Conservation (phyloP, 2,888 invertebrate species). For the Deilephila porcellus region DNA sequence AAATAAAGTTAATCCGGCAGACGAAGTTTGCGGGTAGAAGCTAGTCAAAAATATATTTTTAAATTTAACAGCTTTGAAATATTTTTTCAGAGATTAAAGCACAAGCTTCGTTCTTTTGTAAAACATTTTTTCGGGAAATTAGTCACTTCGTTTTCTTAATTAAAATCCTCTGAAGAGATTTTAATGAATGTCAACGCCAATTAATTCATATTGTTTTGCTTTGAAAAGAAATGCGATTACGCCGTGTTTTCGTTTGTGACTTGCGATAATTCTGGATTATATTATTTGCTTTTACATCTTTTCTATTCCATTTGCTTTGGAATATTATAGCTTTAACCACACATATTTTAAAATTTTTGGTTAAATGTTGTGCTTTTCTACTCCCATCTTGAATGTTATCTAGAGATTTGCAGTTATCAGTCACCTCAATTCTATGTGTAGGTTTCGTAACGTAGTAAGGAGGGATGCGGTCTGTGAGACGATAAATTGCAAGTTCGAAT, state of each 20-base stretch:
- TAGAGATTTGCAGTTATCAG: too few relatives aligned
- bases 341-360: too few relatives aligned
- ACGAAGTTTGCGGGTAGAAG: too few relatives aligned
- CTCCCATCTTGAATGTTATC: too few relatives aligned
- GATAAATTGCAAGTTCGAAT: too few relatives aligned
- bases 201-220: not conserved
- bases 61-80: not conserved
- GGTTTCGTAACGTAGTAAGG: too few relatives aligned
- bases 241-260: not conserved
- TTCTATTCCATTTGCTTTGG: too few relatives aligned
- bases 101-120: not conserved
- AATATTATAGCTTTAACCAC: too few relatives aligned
- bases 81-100: not conserved
- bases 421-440: too few relatives aligned
- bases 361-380: too few relatives aligned
- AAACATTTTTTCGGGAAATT: not conserved
- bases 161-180: slow-evolving; percentile 4
- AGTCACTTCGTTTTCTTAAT: not conserved
- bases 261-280: not conserved
- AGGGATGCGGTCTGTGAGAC: too few relatives aligned
- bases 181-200: slow-evolving; percentile 26
- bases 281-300: not conserved
- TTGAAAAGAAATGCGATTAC: not conserved
- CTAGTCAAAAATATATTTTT: not conserved
- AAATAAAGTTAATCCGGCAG: too few relatives aligned